phyloP scores from a whole-genome alignment of 2,888 invertebrate species.

The Hirtodrosophila cameraria region DNA sequence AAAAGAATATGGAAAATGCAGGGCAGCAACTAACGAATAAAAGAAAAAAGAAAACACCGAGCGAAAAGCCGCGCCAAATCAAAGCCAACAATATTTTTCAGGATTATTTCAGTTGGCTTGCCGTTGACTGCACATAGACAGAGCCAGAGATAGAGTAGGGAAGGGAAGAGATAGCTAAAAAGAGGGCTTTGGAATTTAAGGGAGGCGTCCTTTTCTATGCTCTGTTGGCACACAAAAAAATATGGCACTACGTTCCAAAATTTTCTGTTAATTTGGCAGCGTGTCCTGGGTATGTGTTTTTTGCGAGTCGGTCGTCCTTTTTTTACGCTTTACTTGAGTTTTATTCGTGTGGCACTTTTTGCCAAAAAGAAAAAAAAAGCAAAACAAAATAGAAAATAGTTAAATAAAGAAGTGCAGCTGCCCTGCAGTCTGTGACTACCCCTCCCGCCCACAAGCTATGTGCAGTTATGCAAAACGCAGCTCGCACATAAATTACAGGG shows the following conservation, averaged over 20 bases:
- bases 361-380: constrained; percentile 13
- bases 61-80: constrained; percentile 69
- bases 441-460: constrained; percentile 4
- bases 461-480: constrained; percentile 73
- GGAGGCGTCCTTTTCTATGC: neutral
- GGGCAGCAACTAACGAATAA: constrained; percentile 21
- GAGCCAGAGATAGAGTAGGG: neutral
- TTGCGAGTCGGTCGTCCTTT: constrained; percentile 44
- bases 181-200: no score
- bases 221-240: constrained; percentile 28
- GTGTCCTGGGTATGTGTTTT: constrained; percentile 48
- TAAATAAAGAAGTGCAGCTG: constrained; percentile 11
- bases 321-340: constrained; percentile 75
- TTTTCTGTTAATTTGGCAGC: constrained; percentile 77
- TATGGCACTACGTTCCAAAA: constrained; percentile 53
- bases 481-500: constrained; percentile 70
- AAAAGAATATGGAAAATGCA: constrained; percentile 9
- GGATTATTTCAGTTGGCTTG: constrained; percentile 77
- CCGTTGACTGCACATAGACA: constrained; percentile 55
- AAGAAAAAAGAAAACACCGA: constrained; percentile 21
- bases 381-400: constrained; percentile 2
- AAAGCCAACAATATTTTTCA: constrained; percentile 78
- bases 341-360: constrained; percentile 53
- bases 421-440: constrained; percentile 9
- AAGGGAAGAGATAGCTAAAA: neutral